Evolutionary conservation across 2,113 vertebrate genomes (phyloP), one percentile per base, ranked within the genome.

Genomic region (Serinus canaria): DNA sequence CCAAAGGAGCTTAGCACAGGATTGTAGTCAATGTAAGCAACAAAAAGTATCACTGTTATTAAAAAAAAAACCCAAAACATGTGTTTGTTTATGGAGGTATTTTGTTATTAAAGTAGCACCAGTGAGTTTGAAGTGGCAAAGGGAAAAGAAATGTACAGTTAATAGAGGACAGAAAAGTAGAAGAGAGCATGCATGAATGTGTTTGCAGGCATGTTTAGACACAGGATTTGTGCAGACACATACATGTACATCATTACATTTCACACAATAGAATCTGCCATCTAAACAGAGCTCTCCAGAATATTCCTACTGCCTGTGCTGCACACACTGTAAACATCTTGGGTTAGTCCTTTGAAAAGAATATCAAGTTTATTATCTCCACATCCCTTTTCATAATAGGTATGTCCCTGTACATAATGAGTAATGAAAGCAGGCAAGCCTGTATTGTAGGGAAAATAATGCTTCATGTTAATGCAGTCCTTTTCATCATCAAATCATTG

Each of bases 361-460:
- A 72, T 92, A 93, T 64, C 85, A 81, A 56, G 60, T 92, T 93
- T 88, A 92, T 96, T 94, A 95, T 90, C 92, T 97, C 60, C 7
- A 28, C 52, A 89, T 95, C n/a, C 64, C 18, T 90, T 93, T 90
- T 95, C 60, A 20, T 93, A 80, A 64, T 81, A 86, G 23, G 18
- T 81, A 67, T 86, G 56, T 86, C 76, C 77, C 85, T 89, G 60
- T 78, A 93, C 44, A 53, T 86, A 95, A 96, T 83, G 63, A 92
- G 76, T 46, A 93, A 94, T 88, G 92, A 90, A 96, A 96, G 76
- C 88, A 81, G 68, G 83, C 64, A 78, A 95, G 69, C 47, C 64
- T 87, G 53, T 50, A 72, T 91, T 90, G 60, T 81, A 85, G 31
- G 47, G 44, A 95, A 56, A 75, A 93, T 83, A 95, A 93, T 86